Evolutionary conservation across 2,113 vertebrate genomes (phyloP).

Genomic region (Cephalophus harveyi): DNA sequence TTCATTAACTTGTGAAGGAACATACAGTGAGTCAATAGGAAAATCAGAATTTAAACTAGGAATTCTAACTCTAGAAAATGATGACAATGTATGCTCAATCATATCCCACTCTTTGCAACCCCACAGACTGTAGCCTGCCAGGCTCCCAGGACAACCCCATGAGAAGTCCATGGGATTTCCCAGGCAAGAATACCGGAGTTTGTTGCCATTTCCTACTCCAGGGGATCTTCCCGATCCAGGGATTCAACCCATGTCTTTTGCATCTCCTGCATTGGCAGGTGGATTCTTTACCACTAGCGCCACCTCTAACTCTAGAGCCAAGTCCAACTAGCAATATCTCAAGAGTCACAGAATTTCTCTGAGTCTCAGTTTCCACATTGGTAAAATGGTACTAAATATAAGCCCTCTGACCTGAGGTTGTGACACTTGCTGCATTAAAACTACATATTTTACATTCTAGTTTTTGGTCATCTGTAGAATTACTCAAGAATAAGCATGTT

Average conservation of each 20-base stretch:
- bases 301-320: not conserved
- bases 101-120: not conserved
- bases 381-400: not conserved
- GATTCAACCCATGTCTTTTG: not conserved
- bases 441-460: not conserved
- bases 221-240: not conserved
- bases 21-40: not conserved
- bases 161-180: not conserved
- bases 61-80: not conserved
- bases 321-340: not conserved
- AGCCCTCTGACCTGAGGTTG: not conserved
- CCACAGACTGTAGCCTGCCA: not conserved
- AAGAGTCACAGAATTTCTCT: not conserved
- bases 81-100: not conserved
- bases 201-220: not conserved
- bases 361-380: not conserved
- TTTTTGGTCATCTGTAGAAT: not conserved
- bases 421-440: not conserved
- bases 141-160: not conserved
- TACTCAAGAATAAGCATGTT: not conserved
- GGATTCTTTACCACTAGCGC: not conserved
- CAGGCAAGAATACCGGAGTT: not conserved
- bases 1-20: not conserved
- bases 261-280: not conserved
- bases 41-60: not conserved